Evolutionary conservation across 1,140 invertebrate genomes (phyloP).

Genomic region (Rhynchophorus ferrugineus): DNA sequence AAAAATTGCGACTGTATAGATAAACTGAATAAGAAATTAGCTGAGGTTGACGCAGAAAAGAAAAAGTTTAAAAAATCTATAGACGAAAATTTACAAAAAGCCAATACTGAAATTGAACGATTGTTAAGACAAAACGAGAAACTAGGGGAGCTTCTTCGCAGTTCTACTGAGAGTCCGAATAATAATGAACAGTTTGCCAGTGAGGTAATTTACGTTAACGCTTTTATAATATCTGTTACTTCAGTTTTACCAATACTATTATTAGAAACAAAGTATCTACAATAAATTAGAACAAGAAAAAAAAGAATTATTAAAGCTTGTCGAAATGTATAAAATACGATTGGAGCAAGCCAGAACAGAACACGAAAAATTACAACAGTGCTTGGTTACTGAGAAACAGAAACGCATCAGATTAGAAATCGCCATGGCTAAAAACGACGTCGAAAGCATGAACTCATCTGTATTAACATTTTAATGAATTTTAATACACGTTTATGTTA

Average conservation of each 20-base stretch:
- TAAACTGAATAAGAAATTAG: slow-evolving; percentile 37
- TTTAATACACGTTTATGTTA: background rate
- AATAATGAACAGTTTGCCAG: background rate
- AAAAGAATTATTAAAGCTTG: slow-evolving; percentile 45
- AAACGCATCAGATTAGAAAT: slow-evolving; percentile 33
- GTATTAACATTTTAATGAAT: background rate
- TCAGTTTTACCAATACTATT: too few species aligned
- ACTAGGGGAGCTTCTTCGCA: background rate
- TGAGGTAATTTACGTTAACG: too few species aligned
- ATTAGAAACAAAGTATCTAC: too few species aligned
- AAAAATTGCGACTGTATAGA: background rate
- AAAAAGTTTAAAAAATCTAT: slow-evolving; percentile 48
- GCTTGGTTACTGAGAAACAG: slow-evolving; percentile 30
- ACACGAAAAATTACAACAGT: slow-evolving; percentile 26
- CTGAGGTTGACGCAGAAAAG: slow-evolving; percentile 48
- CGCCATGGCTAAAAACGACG: slow-evolving; percentile 26
- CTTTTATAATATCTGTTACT: too few species aligned
- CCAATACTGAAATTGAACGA: background rate
- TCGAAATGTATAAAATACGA: slow-evolving; percentile 43
- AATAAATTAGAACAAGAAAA: slow-evolving; percentile 49
- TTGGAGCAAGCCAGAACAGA: slow-evolving; percentile 45
- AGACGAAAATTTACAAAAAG: background rate
- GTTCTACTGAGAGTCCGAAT: background rate
- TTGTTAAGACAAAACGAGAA: background rate
- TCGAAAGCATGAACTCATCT: too few species aligned